These are phyloP conservation scores for Anolis carolinensis DNA, from an alignment of 2,113 vertebrate species.

Conservation along the genomic window DNA sequence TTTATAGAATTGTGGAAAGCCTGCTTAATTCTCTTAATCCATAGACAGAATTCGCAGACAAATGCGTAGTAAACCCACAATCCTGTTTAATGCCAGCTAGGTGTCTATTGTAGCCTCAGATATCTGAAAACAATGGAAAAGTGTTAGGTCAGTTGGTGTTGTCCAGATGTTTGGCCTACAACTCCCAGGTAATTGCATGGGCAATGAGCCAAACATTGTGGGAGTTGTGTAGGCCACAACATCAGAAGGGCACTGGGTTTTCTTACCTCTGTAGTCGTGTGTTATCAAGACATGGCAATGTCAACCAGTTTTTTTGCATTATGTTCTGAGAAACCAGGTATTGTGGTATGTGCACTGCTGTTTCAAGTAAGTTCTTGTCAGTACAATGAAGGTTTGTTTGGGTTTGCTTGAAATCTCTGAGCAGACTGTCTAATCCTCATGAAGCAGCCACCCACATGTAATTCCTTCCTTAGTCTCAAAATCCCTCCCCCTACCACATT, in stretches of 20 bases:
- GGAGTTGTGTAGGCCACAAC: background rate
- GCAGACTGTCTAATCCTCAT: background rate
- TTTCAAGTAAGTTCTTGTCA: background rate
- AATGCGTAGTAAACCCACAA: background rate
- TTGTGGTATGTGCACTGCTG: background rate
- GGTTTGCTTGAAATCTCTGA: background rate
- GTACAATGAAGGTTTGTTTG: fast-evolving
- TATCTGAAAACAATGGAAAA: background rate
- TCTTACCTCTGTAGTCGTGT: background rate
- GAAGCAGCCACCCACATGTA: background rate
- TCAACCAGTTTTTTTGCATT: background rate
- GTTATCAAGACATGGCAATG: background rate
- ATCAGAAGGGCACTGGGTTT: background rate
- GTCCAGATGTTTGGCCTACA: background rate
- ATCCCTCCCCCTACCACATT: background rate
- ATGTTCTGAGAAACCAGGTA: background rate
- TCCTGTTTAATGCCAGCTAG: background rate
- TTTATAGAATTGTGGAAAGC: background rate
- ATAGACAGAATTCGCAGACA: background rate
- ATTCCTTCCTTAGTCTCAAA: background rate
- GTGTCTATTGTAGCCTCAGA: too few species aligned
- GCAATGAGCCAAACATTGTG: background rate
- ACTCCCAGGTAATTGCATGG: background rate
- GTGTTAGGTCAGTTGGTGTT: too few species aligned
- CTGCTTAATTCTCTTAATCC: background rate